Conservation (phyloP, 2,113 vertebrate genomes). For the Dasyornis broadbenti region DNA sequence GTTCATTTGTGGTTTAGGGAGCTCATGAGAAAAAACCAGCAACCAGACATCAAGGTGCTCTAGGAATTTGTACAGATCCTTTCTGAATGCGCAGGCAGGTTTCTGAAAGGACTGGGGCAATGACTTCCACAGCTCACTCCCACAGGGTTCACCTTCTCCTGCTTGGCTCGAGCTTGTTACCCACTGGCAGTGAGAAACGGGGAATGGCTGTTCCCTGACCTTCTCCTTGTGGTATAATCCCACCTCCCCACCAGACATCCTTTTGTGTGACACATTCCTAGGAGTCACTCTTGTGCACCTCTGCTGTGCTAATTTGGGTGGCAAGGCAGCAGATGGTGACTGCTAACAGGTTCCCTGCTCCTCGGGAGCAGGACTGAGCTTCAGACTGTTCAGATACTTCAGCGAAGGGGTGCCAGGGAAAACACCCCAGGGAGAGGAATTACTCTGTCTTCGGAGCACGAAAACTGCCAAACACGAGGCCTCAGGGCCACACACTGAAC, state of each 20-base stretch:
- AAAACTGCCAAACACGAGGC: not conserved
- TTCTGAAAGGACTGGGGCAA: not conserved
- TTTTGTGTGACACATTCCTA: rapidly evolving
- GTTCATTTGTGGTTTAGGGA: not conserved
- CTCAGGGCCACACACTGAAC: not conserved
- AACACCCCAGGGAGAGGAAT: not conserved
- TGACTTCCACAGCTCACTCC: not conserved
- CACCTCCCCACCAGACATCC: not conserved
- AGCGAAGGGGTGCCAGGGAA: not conserved
- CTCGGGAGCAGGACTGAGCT: not conserved
- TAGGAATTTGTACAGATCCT: not conserved
- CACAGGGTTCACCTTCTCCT: rapidly evolving
- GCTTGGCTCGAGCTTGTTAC: not conserved
- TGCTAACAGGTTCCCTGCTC: not conserved
- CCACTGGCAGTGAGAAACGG: rapidly evolving
- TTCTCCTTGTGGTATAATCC: not conserved
- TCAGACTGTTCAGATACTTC: not conserved
- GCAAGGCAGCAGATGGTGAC: rapidly evolving
- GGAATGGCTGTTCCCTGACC: not conserved
- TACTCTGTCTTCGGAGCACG: not conserved
- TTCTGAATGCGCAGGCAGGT: not conserved
- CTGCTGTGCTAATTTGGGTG: not conserved
- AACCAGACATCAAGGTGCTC: rapidly evolving
- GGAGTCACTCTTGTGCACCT: not conserved
- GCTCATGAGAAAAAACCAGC: not conserved